These are phyloP conservation scores for Elephantulus edwardii DNA, from an alignment of 2,113 vertebrate genomes.

Conservation along the genomic window DNA sequence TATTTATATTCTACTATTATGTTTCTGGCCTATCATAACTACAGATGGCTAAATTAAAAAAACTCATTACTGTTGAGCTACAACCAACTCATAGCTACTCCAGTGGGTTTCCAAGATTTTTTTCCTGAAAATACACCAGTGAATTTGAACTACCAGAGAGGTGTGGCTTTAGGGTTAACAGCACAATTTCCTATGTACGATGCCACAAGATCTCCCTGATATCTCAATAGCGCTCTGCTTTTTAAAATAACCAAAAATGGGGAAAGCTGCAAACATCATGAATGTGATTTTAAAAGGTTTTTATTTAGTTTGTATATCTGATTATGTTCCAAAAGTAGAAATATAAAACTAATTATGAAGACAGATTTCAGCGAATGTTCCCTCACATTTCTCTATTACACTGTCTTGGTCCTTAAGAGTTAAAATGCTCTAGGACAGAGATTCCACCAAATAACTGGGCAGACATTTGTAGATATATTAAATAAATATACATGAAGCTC, in stretches of 20 bases:
- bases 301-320: neutral
- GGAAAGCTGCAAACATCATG: neutral
- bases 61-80: too few relatives aligned
- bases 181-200: too few relatives aligned
- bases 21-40: neutral
- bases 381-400: neutral
- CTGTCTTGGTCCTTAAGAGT: slow-evolving; percentile 13
- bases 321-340: slow-evolving; percentile 29
- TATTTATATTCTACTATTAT: neutral
- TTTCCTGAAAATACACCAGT: too few relatives aligned
- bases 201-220: too few relatives aligned
- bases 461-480: neutral
- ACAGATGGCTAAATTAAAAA: too few relatives aligned
- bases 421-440: neutral
- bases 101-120: too few relatives aligned
- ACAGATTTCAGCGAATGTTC: neutral
- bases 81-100: too few relatives aligned
- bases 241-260: neutral
- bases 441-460: neutral
- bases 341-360: slow-evolving; percentile 2
- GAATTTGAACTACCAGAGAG: too few relatives aligned
- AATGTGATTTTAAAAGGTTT: neutral
- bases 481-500: neutral
- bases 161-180: too few relatives aligned
- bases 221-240: neutral